These are phyloP conservation scores for Aphyosemion australe DNA, from an alignment of 2,113 vertebrate genomes.

Conservation along the genomic window DNA sequence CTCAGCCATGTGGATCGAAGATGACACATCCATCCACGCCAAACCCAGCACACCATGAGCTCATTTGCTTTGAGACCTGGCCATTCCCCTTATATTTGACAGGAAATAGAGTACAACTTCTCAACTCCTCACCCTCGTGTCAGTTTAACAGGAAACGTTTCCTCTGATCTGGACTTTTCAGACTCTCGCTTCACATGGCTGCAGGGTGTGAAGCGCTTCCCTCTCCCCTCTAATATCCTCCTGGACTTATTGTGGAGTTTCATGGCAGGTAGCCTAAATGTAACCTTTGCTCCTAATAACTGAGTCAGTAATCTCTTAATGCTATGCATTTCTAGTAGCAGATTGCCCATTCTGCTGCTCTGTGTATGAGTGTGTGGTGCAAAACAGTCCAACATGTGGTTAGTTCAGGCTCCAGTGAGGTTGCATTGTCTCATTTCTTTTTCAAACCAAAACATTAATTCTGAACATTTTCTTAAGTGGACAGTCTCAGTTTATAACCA, in stretches of 20 bases:
- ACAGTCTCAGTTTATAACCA: neutral
- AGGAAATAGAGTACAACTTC: conserved; percentile 47
- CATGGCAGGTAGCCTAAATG: conserved; percentile 4
- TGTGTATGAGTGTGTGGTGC: conserved; percentile 51
- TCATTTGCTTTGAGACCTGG: conserved; percentile 48
- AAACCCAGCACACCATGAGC: conserved; percentile 48
- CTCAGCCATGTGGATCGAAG: conserved; percentile 46
- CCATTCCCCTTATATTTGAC: conserved; percentile 41
- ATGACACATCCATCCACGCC: conserved; percentile 39
- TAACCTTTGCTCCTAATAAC: conserved; percentile 13
- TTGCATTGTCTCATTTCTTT: conserved; percentile 15
- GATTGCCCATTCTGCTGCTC: conserved; percentile 24
- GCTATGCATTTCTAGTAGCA: neutral
- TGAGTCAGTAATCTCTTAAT: conserved; percentile 17
- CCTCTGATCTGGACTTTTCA: conserved; percentile 35
- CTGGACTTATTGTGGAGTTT: neutral
- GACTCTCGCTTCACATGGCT: conserved; percentile 12
- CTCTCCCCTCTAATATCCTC: conserved; percentile 1
- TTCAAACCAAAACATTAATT: conserved; percentile 7
- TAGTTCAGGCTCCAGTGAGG: conserved; percentile 11
- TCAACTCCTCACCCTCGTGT: conserved; percentile 36
- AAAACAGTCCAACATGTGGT: conserved; percentile 40
- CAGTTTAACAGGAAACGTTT: conserved; percentile 35
- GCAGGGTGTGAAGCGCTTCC: neutral
- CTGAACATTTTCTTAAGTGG: neutral